Evolutionary conservation across 2,797 vertebrate species (phyloP), one percentile per base, ranked within the genome.

Genomic region (Heteromormyrus szaboi): DNA sequence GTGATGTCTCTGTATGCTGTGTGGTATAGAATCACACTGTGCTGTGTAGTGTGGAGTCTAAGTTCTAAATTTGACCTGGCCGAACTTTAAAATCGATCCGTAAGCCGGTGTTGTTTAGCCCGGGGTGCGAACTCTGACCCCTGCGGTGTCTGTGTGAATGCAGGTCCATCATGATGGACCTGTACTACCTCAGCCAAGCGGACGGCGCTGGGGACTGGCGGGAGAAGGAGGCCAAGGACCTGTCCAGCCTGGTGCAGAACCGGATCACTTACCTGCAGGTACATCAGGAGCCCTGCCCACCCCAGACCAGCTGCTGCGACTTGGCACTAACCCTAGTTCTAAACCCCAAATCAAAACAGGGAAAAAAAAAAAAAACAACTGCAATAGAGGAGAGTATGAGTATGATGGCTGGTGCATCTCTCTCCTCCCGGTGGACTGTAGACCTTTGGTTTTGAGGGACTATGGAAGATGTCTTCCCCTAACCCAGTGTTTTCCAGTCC

Each of bases 171-270:
- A 98, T 99, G 98, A 98, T 97, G 14, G 98, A 99, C 95, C 95
- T 99, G 92, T 97, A 98, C 97, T 98, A 98, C 97, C 97, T 99
- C 97, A 98, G 98, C 96, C 98, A 99, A 95, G 97, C 97, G 88
- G 98, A 99, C 89, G 98, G 98, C 93, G 97, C 97, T 81, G 98
- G 97, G 87, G 97, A 98, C 1, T 99, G 98, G 98, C 95, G 98
- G 93, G 93, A 96, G 92, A 98, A 97, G 94, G 98, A 99, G 93
- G 97, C 98, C 93, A 98, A 97, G 96, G 97, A 98, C 94, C 95
- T 99, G 91, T 98, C 98, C 89, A 96, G 96, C 46, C 94, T 99
- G 93, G 98, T 99, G 90, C 98, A 99, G 94, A 97, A 97, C 93
- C 96, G 98, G 95, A 99, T 99, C 96, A 97, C 96, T 33, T 99